A percentile compares a stretch with the other conserved stretches of the same genome.
phyloP scores from a whole-genome alignment of 2,888 invertebrate genomes.

The Eurytoma adleriae region DNA sequence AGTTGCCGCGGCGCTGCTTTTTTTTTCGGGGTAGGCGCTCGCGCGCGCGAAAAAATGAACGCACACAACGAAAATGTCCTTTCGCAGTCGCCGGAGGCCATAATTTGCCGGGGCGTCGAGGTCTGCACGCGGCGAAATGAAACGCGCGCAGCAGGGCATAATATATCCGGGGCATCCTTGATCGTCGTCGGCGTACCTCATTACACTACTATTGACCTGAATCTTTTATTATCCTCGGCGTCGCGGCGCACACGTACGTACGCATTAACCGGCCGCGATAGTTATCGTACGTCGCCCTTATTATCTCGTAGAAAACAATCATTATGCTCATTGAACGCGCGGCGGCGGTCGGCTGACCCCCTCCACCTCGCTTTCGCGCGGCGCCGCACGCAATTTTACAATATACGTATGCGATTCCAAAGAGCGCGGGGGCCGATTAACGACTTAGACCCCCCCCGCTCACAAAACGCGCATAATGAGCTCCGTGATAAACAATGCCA shows the following conservation, averaged over 20 bases:
- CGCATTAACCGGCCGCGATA: slow-evolving; percentile 50
- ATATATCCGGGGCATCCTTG: slow-evolving; percentile 55
- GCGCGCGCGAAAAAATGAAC: slow-evolving; percentile 33
- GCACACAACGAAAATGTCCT: slow-evolving; percentile 19
- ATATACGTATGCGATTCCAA: slow-evolving; percentile 34
- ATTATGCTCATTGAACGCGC: slow-evolving; percentile 68
- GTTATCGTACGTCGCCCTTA: slow-evolving; percentile 63
- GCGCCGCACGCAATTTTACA: slow-evolving; percentile 53
- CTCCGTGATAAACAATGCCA: slow-evolving; percentile 39
- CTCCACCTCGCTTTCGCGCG: not conserved
- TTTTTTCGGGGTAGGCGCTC: slow-evolving; percentile 15
- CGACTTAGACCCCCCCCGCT: slow-evolving; percentile 30
- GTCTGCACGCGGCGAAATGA: slow-evolving; percentile 37
- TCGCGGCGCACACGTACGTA: slow-evolving; percentile 57
- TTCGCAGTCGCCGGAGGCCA: slow-evolving; percentile 48
- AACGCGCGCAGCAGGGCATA: slow-evolving; percentile 42
- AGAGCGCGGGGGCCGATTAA: slow-evolving; percentile 43
- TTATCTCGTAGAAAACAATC: slow-evolving; percentile 71
- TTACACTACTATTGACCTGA: slow-evolving; percentile 69
- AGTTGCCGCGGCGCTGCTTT: slow-evolving; percentile 42
- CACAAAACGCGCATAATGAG: slow-evolving; percentile 50
- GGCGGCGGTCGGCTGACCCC: not conserved
- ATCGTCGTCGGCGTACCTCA: slow-evolving; percentile 61
- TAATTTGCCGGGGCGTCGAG: slow-evolving; percentile 55
- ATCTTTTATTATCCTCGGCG: slow-evolving; percentile 70